Percentiles rank a stretch among this genome's conserved stretches.
Conservation (phyloP, 1,140 invertebrate species). For the Scaptodrosophila lebanonensis region DNA sequence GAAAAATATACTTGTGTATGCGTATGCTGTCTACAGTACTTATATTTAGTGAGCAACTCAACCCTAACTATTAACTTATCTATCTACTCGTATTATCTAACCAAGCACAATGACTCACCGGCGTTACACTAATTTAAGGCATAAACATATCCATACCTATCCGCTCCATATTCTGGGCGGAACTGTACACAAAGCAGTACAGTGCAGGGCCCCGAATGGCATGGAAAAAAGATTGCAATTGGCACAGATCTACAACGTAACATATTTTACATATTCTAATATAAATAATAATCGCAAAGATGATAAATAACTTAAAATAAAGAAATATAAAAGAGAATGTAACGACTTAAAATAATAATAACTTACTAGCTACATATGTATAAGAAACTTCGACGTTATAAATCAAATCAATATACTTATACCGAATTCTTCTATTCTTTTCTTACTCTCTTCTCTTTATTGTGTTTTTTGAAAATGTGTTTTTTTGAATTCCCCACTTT, state of each 20-base stretch:
- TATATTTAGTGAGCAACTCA: slow-evolving; percentile 23
- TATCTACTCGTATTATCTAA: slow-evolving; percentile 21
- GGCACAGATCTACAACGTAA: slow-evolving; percentile 62
- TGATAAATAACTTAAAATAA: slow-evolving; percentile 12
- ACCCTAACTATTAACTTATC: slow-evolving; percentile 21
- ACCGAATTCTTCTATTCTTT: slow-evolving; percentile 72
- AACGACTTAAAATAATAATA: slow-evolving; percentile 14
- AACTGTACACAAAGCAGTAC: slow-evolving; percentile 55
- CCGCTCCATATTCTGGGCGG: slow-evolving; percentile 43
- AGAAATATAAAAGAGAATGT: background rate
- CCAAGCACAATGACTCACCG: slow-evolving; percentile 47
- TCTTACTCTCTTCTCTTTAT: slow-evolving; percentile 66
- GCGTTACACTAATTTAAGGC: slow-evolving; percentile 35
- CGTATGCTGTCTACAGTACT: slow-evolving; percentile 33
- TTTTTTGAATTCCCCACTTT: slow-evolving; percentile 6
- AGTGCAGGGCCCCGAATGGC: slow-evolving; percentile 22
- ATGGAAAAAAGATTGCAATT: slow-evolving; percentile 62
- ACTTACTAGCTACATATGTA: slow-evolving; percentile 27
- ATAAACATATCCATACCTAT: slow-evolving; percentile 36
- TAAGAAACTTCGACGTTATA: slow-evolving; percentile 32
- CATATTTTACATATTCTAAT: slow-evolving; percentile 11
- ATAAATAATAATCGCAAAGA: slow-evolving; percentile 7
- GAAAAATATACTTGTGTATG: slow-evolving; percentile 2
- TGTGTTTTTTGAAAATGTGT: slow-evolving; percentile 41
- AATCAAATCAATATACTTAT: slow-evolving; percentile 63